Conservation (phyloP, 2,797 vertebrate species). For the Microhierax caerulescens region DNA sequence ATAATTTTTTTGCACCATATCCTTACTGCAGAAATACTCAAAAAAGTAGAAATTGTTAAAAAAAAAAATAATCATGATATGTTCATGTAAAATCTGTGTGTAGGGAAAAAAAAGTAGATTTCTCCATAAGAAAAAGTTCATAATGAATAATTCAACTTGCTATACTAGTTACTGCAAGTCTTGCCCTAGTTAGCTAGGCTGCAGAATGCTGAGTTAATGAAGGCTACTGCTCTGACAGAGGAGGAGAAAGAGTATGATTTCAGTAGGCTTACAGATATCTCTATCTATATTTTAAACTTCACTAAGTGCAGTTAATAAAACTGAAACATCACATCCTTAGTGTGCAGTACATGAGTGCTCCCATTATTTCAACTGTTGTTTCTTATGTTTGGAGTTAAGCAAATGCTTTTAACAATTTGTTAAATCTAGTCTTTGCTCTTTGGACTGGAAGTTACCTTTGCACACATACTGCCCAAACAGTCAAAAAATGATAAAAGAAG, state of each 20-base stretch:
- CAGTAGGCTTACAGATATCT: background rate
- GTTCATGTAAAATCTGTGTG: background rate
- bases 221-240: background rate
- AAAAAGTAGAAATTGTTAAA: background rate
- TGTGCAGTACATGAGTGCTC: background rate
- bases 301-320: slow-evolving; percentile 1
- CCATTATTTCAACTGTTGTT: background rate
- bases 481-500: slow-evolving; percentile 44
- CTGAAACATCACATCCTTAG: background rate
- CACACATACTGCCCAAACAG: background rate
- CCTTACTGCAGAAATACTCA: background rate
- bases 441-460: background rate
- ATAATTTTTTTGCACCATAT: background rate
- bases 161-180: slow-evolving; percentile 47
- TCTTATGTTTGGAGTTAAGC: background rate
- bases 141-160: slow-evolving; percentile 56
- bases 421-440: background rate
- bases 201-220: slow-evolving; percentile 47
- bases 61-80: background rate
- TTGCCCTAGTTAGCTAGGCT: slow-evolving; percentile 49
- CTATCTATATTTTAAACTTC: background rate
- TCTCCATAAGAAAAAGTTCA: background rate
- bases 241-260: background rate
- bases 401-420: background rate
- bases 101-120: background rate